These are phyloP conservation scores for Pandemis heparana DNA, from an alignment of 2,888 invertebrate species.

Conservation along the genomic window DNA sequence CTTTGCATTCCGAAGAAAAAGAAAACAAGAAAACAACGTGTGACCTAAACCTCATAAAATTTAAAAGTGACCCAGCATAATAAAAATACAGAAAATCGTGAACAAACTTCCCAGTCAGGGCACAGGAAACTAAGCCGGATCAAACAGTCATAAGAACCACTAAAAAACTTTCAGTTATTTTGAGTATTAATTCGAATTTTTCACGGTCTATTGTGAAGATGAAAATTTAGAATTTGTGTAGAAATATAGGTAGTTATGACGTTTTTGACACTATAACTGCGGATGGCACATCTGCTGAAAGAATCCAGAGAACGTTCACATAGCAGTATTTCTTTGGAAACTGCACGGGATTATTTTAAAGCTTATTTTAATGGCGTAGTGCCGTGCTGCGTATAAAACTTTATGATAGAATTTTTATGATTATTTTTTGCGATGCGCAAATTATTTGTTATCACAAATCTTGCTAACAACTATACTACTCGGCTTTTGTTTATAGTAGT, in stretches of 20 bases:
- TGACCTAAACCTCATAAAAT: neutral
- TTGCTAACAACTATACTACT: too few species aligned
- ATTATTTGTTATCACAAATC: too few species aligned
- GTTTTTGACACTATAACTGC: neutral
- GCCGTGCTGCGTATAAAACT: neutral
- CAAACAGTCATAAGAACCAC: neutral
- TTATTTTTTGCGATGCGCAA: too few species aligned
- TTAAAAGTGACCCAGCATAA: neutral
- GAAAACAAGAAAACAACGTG: neutral
- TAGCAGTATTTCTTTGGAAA: constrained; percentile 58
- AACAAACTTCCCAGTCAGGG: neutral
- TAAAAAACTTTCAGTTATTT: neutral
- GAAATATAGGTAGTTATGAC: neutral
- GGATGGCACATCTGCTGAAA: constrained; percentile 53
- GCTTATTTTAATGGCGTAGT: constrained; percentile 64
- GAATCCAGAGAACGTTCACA: constrained; percentile 51
- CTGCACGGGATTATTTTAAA: constrained; percentile 68
- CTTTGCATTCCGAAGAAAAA: too few species aligned
- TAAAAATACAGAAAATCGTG: constrained; percentile 1
- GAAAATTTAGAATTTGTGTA: neutral
- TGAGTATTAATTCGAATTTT: neutral
- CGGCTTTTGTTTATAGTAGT: too few species aligned
- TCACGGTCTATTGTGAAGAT: neutral
- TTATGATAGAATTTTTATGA: too few species aligned
- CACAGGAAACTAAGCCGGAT: neutral